Percentiles rank a stretch among this genome's conserved stretches.
Conservation (phyloP, 2,888 invertebrate genomes). For the Caenorhabditis drosophilae region DNA sequence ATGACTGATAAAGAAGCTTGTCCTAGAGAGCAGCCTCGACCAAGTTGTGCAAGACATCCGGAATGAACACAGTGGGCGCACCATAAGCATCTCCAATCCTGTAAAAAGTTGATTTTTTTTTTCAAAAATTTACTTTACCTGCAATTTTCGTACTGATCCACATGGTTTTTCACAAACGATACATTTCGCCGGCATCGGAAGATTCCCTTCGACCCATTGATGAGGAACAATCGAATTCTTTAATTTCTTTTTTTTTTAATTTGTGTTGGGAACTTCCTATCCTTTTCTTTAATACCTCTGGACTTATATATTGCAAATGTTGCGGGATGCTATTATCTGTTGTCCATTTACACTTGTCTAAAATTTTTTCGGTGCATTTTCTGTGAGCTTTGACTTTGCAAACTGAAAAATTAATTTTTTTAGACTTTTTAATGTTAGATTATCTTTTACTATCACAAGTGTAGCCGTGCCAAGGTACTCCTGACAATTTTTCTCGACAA, state of each 20-base stretch:
- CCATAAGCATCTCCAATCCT: constrained; percentile 97
- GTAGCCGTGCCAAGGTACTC: constrained; percentile 91
- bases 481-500: constrained; percentile 87
- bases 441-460: constrained; percentile 80
- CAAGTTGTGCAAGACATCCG: constrained; percentile 74
- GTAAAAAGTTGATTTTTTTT: constrained; percentile 71
- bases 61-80: constrained; percentile 80
- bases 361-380: constrained; percentile 88
- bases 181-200: constrained; percentile 92
- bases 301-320: constrained; percentile 50
- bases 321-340: constrained; percentile 82
- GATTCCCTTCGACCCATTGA: constrained; percentile 96
- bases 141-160: constrained; percentile 79
- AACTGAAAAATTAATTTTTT: constrained; percentile 73
- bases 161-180: constrained; percentile 92
- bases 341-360: constrained; percentile 96
- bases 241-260: no score
- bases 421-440: not conserved
- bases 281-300: no score
- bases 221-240: constrained; percentile 81
- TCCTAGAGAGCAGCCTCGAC: constrained; percentile 84
- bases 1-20: constrained; percentile 88
- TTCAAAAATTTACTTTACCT: not conserved
- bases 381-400: constrained; percentile 98
- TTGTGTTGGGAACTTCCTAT: no score